Evolutionary conservation across 2,888 invertebrate species (phyloP).

Genomic region (Zaprionus obscuricornis): DNA sequence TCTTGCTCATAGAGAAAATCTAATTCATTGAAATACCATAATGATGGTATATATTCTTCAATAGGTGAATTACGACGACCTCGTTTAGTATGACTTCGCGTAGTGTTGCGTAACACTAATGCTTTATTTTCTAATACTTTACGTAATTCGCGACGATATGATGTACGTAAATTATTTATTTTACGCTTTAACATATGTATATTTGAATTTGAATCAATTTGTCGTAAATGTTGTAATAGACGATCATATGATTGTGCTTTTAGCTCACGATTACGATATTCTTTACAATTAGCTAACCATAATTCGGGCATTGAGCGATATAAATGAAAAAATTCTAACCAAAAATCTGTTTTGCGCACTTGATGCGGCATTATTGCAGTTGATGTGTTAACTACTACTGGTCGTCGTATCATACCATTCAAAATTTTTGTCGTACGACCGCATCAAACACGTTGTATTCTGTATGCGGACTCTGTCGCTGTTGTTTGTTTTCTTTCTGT

Average conservation of each 20-base stretch:
- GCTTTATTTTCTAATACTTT: constrained; percentile 47
- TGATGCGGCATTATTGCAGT: constrained; percentile 44
- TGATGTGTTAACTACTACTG: constrained; percentile 7
- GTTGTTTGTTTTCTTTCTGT: no score
- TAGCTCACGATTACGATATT: constrained; percentile 51
- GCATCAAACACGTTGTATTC: no score
- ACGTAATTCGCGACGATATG: constrained; percentile 63
- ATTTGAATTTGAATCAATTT: constrained; percentile 36
- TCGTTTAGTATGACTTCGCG: no score
- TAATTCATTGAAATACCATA: constrained; percentile 64
- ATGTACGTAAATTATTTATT: constrained; percentile 66
- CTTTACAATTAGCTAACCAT: constrained; percentile 42
- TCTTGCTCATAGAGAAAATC: constrained; percentile 60
- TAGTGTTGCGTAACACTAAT: background rate
- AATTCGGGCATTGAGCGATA: constrained; percentile 64
- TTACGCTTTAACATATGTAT: constrained; percentile 59
- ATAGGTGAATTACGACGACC: no score
- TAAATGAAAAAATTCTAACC: constrained; percentile 54
- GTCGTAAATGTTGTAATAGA: constrained; percentile 33
- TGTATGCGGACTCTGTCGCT: no score
- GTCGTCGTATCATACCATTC: constrained; percentile 55
- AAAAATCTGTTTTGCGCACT: constrained; percentile 40
- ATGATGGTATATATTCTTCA: constrained; percentile 45
- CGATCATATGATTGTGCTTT: constrained; percentile 42
- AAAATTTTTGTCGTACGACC: constrained; percentile 46